phyloP scores from a whole-genome alignment of 2,888 invertebrate species.

The Aelia acuminata region DNA sequence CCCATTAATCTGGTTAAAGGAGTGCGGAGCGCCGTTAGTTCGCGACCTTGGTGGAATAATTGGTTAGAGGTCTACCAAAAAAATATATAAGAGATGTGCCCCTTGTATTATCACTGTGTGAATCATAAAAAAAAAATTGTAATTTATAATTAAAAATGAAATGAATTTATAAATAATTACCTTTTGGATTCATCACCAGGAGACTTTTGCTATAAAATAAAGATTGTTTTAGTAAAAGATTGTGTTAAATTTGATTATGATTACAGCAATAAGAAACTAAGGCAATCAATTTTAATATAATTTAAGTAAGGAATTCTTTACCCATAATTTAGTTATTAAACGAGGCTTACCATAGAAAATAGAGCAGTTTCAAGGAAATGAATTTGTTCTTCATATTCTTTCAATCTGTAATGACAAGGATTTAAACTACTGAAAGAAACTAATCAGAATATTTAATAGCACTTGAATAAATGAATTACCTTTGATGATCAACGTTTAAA shows the following conservation, averaged over 20 bases:
- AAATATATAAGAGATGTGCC: too few species aligned
- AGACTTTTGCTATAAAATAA: neutral
- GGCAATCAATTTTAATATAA: too few species aligned
- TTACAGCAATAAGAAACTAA: too few species aligned
- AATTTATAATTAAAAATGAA: neutral
- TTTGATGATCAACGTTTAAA: constrained; percentile 4
- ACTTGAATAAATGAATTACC: constrained; percentile 31
- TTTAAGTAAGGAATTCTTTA: too few species aligned
- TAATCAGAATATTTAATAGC: neutral
- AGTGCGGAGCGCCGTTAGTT: too few species aligned
- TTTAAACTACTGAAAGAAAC: constrained; percentile 12
- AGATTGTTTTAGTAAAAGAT: neutral
- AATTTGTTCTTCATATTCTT: constrained; percentile 34
- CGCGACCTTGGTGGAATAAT: too few species aligned
- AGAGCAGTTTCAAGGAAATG: neutral
- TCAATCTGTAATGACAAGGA: constrained; percentile 29
- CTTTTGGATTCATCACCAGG: neutral
- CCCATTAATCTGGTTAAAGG: too few species aligned
- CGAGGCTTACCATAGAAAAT: neutral
- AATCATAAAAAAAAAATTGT: neutral
- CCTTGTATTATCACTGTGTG: too few species aligned
- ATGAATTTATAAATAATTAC: neutral
- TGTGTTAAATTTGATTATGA: too few species aligned
- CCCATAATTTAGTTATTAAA: too few species aligned
- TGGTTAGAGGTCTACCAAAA: too few species aligned